Percentiles rank a stretch among this genome's conserved stretches.
Evolutionary conservation across 1,140 invertebrate species (phyloP).

Genomic region (Telenomus remus): DNA sequence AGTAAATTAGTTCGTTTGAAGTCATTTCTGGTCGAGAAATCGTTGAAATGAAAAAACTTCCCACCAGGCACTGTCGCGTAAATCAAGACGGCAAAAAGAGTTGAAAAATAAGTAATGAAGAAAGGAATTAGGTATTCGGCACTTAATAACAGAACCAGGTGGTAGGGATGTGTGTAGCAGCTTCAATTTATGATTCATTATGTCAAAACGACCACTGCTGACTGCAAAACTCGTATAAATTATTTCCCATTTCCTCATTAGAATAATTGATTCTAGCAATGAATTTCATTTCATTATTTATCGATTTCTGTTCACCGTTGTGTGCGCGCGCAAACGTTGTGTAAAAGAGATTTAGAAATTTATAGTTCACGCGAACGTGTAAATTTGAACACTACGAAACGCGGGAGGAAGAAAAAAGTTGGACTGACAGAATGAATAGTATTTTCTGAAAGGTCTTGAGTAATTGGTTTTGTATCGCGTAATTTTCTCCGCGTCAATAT

Average conservation of each 20-base stretch:
- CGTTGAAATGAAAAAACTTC: constrained; percentile 69
- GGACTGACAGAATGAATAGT: too few species aligned
- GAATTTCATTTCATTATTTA: constrained; percentile 37
- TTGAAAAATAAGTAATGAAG: constrained; percentile 63
- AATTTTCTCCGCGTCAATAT: constrained; percentile 36
- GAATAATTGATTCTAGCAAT: constrained; percentile 75
- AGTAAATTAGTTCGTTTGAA: too few species aligned
- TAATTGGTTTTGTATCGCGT: not conserved
- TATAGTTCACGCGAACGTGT: too few species aligned
- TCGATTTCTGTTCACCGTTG: too few species aligned
- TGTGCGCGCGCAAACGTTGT: too few species aligned
- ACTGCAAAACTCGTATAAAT: constrained; percentile 63
- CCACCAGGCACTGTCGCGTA: constrained; percentile 67
- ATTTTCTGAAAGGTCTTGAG: not conserved
- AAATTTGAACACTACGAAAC: too few species aligned
- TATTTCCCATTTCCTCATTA: constrained; percentile 73
- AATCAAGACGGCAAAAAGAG: constrained; percentile 69
- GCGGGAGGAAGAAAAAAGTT: too few species aligned
- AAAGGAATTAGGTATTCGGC: constrained; percentile 65
- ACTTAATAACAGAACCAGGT: constrained; percentile 35
- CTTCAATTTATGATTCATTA: constrained; percentile 75
- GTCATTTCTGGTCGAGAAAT: constrained; percentile 41
- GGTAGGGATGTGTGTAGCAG: constrained; percentile 61
- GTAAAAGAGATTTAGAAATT: too few species aligned
- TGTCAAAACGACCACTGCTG: constrained; percentile 68